Conservation (phyloP, 2,888 invertebrate species). For the Chymomyza amoena region DNA sequence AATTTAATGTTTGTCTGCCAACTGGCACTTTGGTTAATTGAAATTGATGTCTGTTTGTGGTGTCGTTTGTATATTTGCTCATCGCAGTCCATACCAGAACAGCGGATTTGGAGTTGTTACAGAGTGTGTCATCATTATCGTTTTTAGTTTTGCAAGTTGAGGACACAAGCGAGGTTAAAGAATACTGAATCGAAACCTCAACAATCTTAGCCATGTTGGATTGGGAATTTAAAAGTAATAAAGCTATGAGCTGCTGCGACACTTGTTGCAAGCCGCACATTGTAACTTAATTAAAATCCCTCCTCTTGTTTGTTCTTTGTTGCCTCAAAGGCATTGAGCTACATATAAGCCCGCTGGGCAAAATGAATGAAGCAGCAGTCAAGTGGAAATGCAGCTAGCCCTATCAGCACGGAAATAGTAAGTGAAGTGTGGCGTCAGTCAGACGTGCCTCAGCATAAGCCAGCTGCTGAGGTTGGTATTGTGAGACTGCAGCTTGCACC, state of each 20-base stretch:
- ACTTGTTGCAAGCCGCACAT: conserved; percentile 12
- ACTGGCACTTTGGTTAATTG: conserved; percentile 71
- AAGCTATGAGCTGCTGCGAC: conserved; percentile 15
- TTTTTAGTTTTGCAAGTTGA: background rate
- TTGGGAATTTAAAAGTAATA: conserved; percentile 56
- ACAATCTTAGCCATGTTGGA: background rate
- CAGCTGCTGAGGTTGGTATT: background rate
- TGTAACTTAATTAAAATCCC: conserved; percentile 69
- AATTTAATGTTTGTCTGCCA: conserved; percentile 69
- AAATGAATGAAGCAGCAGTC: background rate
- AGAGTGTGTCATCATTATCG: background rate
- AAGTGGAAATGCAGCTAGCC: background rate
- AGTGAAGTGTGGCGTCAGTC: too few species aligned
- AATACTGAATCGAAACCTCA: background rate
- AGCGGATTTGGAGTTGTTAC: too few species aligned
- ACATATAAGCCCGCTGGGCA: background rate
- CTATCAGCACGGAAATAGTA: too few species aligned
- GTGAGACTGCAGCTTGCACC: background rate
- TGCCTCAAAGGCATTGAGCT: conserved; percentile 29
- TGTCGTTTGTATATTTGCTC: conserved; percentile 36
- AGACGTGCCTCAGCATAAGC: background rate
- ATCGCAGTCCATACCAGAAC: background rate
- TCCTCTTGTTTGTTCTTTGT: conserved; percentile 35
- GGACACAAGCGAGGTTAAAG: background rate
- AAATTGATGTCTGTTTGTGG: conserved; percentile 71